These are phyloP conservation scores for Microchrysa polita DNA, from an alignment of 2,888 invertebrate species.

Conservation along the genomic window DNA sequence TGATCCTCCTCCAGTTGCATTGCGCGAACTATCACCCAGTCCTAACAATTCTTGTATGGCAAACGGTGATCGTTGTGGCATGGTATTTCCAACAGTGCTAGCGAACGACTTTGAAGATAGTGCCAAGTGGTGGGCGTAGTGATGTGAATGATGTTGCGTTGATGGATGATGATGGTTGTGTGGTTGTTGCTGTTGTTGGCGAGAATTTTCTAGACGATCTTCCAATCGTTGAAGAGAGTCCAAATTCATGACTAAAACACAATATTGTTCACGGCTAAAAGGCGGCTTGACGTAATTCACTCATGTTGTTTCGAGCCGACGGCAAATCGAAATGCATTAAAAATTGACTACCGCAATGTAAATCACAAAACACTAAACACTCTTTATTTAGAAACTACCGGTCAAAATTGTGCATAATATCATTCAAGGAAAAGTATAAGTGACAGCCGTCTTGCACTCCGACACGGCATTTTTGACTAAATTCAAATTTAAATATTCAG, in stretches of 20 bases:
- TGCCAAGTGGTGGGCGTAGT: constrained; percentile 28
- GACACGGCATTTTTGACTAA: not conserved
- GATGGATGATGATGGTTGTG: constrained; percentile 32
- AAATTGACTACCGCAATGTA: not conserved
- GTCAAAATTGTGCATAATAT: not conserved
- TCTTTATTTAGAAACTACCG: not conserved
- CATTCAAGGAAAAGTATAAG: not conserved
- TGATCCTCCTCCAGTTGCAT: constrained; percentile 36
- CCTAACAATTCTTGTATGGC: constrained; percentile 64
- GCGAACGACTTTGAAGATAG: constrained; percentile 3
- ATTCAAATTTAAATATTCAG: constrained; percentile 21
- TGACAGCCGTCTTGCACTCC: not conserved
- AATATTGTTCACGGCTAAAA: constrained; percentile 1
- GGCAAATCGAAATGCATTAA: not conserved
- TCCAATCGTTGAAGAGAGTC: constrained; percentile 51
- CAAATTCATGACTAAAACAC: constrained; percentile 50
- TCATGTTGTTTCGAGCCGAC: constrained; percentile 23
- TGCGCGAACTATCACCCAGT: constrained; percentile 54
- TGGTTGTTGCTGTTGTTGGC: constrained; percentile 42
- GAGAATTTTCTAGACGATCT: constrained; percentile 40
- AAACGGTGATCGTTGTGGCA: constrained; percentile 65
- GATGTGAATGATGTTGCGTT: constrained; percentile 37
- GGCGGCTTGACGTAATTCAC: not conserved
- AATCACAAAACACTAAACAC: not conserved
- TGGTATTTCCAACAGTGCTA: constrained; percentile 52